Base-by-base conservation (phyloP, 2,888 invertebrate species). In the Cataglyphis cursor region DNA sequence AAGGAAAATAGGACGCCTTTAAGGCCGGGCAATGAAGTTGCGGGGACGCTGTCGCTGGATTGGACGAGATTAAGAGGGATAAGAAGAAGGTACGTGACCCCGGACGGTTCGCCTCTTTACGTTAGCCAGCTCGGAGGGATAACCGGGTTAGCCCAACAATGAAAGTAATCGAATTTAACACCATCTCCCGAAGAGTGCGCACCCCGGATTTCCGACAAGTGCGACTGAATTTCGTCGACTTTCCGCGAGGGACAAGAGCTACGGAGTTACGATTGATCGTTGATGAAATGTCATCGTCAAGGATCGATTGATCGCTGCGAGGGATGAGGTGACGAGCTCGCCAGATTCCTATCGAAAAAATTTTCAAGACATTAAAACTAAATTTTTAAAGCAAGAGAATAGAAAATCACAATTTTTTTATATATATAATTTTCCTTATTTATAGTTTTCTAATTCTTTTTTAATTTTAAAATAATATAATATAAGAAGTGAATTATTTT, bases 81-180 rank as follows among this genome's bases (percentile, higher is more conserved):
- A 92, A 93, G 92, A 91, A 92, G 90, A 89, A 90, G 89, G 86
- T 92, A 92, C 92, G 92, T 92, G 93, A 93, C 92, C 88, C 88
- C 87, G 88, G 90, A 91, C 87, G 87, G 90, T 87, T 51, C 88
- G 90, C 84, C 88, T 90, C 91, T 90, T 90, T 89, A 89, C 90
- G 88, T 90, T 88, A 86, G 89, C 90, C 91, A 86, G 91, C 90
- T 88, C 87, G 88, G 83, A 90, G 91, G 92, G 92, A 93, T 94
- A 94, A 94, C 93, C 82, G 75, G 86, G 93, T 94, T 94, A 93
- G 90, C 89, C 91, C 91, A 92, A 93, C 94, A 94, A 94, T 93
- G 93, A 93, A 92, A 93, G 93, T 93, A 94, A 94, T 94, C 91
- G 92, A 94, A 94, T 94, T 94, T 93, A 93, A 92, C 93, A 90